Evolutionary conservation across 2,888 invertebrate genomes (phyloP).

Genomic region (Leptinotarsa rubiginosa): DNA sequence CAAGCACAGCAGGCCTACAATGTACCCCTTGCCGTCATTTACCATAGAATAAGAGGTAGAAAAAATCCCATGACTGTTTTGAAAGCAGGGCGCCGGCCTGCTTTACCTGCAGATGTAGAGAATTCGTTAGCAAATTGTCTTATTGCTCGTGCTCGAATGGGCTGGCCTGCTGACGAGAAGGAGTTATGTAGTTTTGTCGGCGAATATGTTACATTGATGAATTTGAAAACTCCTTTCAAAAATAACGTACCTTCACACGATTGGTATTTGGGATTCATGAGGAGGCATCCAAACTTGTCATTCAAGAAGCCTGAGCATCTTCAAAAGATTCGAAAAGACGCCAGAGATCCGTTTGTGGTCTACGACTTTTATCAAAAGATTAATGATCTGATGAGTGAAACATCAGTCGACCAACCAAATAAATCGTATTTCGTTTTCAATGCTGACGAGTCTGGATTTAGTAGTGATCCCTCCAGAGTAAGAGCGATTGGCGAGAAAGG

Average conservation of each 20-base stretch:
- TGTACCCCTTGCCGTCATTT: conserved; percentile 23
- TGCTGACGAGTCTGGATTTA: conserved; percentile 24
- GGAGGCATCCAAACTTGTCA: neutral
- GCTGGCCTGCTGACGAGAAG: conserved; percentile 27
- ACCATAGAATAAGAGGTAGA: conserved; percentile 25
- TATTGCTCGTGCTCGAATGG: conserved; percentile 25
- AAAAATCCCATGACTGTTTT: conserved; percentile 20
- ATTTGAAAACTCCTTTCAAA: conserved; percentile 11
- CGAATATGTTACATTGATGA: conserved; percentile 10
- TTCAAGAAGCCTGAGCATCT: conserved; percentile 9
- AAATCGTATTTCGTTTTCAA: conserved; percentile 22
- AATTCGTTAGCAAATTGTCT: conserved; percentile 19
- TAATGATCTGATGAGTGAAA: conserved; percentile 11
- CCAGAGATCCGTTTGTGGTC: conserved; percentile 15
- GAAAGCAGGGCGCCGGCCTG: conserved; percentile 21
- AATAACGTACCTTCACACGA: neutral
- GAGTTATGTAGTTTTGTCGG: conserved; percentile 25
- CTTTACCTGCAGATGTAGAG: conserved; percentile 25
- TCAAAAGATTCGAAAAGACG: conserved; percentile 26
- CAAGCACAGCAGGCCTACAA: conserved; percentile 22
- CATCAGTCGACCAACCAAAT: conserved; percentile 15
- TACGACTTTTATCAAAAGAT: conserved; percentile 26
- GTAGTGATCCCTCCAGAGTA: conserved; percentile 25
- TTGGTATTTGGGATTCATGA: conserved; percentile 14
- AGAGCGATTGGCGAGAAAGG: conserved; percentile 25